These are phyloP conservation scores for Clarias platycephalus DNA, from an alignment of 2,797 vertebrate species.

Conservation along the genomic window DNA sequence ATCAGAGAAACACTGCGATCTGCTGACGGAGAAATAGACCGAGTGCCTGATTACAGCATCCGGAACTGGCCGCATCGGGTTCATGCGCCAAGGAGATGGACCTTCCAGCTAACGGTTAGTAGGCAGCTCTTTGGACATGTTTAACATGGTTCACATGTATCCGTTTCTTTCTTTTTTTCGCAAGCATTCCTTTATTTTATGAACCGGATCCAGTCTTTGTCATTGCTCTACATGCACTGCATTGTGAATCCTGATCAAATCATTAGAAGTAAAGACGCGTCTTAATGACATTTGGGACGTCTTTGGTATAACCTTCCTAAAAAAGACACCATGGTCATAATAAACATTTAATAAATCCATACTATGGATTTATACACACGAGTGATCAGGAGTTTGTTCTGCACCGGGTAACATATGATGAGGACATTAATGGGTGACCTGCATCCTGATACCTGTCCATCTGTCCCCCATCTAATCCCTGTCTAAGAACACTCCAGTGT, in stretches of 20 bases:
- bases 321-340: neutral
- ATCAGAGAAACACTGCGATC: neutral
- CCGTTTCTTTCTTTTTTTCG: neutral
- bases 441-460: slow-evolving; percentile 35
- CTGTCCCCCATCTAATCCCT: slow-evolving; percentile 10
- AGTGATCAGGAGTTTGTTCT: neutral
- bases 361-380: neutral
- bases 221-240: neutral
- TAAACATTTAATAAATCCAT: neutral
- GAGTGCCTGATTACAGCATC: slow-evolving; percentile 54
- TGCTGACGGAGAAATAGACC: slow-evolving; percentile 44
- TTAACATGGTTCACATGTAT: neutral
- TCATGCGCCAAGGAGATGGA: slow-evolving; percentile 78
- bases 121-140: slow-evolving; percentile 37
- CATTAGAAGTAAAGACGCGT: slow-evolving; percentile 33
- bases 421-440: slow-evolving; percentile 27
- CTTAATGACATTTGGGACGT: neutral
- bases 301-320: neutral
- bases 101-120: slow-evolving; percentile 70
- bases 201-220: neutral
- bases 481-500: neutral
- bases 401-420: slow-evolving; percentile 3
- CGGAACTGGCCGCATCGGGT: slow-evolving; percentile 70
- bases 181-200: neutral
- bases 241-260: neutral